Conservation (phyloP, 2,888 invertebrate species). For the Hofmannophila pseudospretella region DNA sequence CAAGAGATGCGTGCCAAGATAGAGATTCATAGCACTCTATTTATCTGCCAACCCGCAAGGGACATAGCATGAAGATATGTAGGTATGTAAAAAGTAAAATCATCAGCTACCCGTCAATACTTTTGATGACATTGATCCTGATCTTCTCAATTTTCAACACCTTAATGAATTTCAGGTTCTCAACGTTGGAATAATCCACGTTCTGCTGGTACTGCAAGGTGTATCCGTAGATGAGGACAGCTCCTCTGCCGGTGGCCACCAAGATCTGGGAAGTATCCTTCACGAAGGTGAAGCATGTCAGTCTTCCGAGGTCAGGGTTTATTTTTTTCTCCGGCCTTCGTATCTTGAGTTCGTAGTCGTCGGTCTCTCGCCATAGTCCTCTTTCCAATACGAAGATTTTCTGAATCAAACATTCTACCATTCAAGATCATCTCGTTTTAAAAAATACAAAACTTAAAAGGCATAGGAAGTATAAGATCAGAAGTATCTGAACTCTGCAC, state of each 20-base stretch:
- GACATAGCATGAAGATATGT: too few relatives aligned
- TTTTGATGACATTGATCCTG: slow-evolving; percentile 65
- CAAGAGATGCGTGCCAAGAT: too few relatives aligned
- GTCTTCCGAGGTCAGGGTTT: slow-evolving; percentile 47
- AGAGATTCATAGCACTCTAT: too few relatives aligned
- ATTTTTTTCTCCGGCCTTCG: slow-evolving; percentile 30
- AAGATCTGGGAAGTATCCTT: slow-evolving; percentile 65
- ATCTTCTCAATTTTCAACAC: slow-evolving; percentile 58
- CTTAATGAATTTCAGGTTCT: slow-evolving; percentile 64
- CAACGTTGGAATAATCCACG: slow-evolving; percentile 38
- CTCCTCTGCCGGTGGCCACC: slow-evolving; percentile 68
- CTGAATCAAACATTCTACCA: too few relatives aligned
- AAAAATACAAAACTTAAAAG: too few relatives aligned
- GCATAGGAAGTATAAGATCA: too few relatives aligned
- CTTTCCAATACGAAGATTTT: slow-evolving; percentile 52
- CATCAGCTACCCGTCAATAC: slow-evolving; percentile 75
- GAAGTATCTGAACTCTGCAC: too few relatives aligned
- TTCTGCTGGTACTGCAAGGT: slow-evolving; percentile 51
- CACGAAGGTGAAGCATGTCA: slow-evolving; percentile 74
- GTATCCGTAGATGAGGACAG: slow-evolving; percentile 69
- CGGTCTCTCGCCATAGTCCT: slow-evolving; percentile 48
- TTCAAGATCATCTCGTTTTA: too few relatives aligned
- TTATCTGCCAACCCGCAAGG: too few relatives aligned
- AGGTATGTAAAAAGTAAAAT: too few relatives aligned
- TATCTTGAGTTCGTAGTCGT: slow-evolving; percentile 50